Evolutionary conservation across 1,140 invertebrate genomes (phyloP).

Genomic region (Drosophila simulans): DNA sequence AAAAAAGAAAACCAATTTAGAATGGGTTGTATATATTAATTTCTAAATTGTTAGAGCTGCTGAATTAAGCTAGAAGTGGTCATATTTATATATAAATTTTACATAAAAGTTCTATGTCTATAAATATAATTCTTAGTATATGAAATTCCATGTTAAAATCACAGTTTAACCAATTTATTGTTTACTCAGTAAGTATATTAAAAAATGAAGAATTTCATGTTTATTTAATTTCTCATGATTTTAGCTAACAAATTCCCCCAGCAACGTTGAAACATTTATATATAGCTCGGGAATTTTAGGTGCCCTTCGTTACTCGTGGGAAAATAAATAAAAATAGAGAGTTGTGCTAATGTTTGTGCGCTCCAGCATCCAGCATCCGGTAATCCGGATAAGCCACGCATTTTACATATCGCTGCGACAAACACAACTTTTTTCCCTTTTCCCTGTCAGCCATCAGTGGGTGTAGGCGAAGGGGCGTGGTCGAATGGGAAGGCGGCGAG

Average conservation of each 20-base stretch:
- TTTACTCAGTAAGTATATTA: too few relatives aligned
- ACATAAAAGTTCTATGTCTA: too few relatives aligned
- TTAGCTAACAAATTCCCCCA: not conserved
- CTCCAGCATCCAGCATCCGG: constrained; percentile 44
- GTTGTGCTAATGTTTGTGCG: constrained; percentile 52
- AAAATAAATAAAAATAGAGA: constrained; percentile 10
- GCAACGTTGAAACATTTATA: not conserved
- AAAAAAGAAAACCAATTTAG: constrained; percentile 2
- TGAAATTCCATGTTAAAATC: too few relatives aligned
- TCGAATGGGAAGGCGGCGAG: constrained; percentile 1
- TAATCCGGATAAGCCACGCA: constrained; percentile 66
- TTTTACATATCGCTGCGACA: constrained; percentile 60
- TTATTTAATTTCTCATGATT: not conserved
- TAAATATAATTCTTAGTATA: too few relatives aligned
- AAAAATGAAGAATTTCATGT: not conserved
- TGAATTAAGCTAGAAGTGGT: too few relatives aligned
- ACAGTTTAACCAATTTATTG: too few relatives aligned
- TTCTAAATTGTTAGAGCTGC: too few relatives aligned
- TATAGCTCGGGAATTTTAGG: not conserved
- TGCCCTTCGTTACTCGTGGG: not conserved
- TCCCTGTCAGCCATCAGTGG: not conserved
- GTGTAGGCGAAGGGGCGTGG: not conserved
- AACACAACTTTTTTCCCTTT: constrained; percentile 18
- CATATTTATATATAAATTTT: too few relatives aligned
- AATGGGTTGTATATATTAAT: constrained; percentile 6